These are phyloP conservation scores for Scolopax rusticola DNA, from an alignment of 2,797 vertebrate species.

Conservation along the genomic window DNA sequence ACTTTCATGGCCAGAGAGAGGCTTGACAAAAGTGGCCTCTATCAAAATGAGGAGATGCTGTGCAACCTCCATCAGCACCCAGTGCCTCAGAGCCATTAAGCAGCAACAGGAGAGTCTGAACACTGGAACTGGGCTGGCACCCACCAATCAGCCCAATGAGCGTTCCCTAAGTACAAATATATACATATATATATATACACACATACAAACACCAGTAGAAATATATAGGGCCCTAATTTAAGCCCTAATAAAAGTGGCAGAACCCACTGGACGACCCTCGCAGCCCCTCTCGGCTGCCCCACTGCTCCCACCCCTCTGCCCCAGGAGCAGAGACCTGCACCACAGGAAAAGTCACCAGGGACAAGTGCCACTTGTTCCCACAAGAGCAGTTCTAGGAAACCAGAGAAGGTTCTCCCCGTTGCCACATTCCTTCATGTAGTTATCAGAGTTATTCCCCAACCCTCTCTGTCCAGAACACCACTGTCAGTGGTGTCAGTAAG, in stretches of 20 bases:
- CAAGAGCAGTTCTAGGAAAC: neutral
- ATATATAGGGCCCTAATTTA: rapidly evolving
- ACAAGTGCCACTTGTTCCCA: neutral
- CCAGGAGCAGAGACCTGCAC: rapidly evolving
- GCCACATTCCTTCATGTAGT: neutral
- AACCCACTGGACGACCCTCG: rapidly evolving
- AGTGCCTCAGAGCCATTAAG: neutral
- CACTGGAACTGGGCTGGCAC: neutral
- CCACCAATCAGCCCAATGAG: neutral
- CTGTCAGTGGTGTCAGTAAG: neutral
- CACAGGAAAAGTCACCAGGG: neutral
- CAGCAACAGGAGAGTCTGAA: neutral
- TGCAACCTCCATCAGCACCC: rapidly evolving
- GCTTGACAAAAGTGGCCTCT: neutral
- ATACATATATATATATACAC: too few relatives aligned
- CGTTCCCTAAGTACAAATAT: rapidly evolving
- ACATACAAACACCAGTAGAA: rapidly evolving
- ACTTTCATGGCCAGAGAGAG: neutral
- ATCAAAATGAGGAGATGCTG: rapidly evolving
- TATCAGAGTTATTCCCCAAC: neutral
- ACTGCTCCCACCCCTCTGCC: neutral
- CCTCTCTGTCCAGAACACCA: neutral
- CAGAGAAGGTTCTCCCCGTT: neutral
- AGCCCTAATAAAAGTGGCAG: neutral
- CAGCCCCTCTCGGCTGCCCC: neutral